Conservation (phyloP, 2,113 vertebrate species). For the Pelecanus crispus region DNA sequence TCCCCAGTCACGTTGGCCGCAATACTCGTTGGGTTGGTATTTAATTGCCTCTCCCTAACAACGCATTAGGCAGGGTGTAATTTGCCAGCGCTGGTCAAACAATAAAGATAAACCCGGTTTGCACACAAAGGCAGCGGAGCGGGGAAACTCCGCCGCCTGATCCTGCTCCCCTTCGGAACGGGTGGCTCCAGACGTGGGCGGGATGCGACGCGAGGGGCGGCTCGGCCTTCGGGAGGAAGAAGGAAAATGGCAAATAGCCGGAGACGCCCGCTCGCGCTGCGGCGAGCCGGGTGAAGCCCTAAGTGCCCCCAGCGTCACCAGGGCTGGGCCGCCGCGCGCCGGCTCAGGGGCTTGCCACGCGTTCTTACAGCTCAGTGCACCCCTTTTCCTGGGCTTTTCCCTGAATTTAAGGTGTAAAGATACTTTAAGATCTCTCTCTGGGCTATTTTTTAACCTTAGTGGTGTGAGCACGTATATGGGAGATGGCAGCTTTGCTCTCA, state of each 20-base stretch:
- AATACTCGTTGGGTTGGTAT: constrained; percentile 32
- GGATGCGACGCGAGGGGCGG: neutral
- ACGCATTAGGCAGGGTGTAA: constrained; percentile 19
- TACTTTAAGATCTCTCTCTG: neutral
- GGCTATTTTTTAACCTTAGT: neutral
- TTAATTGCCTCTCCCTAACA: constrained; percentile 59
- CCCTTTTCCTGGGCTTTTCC: neutral
- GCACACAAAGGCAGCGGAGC: constrained; percentile 18
- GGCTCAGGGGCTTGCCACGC: neutral
- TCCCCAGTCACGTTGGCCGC: neutral
- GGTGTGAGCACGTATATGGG: neutral
- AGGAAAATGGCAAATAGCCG: neutral
- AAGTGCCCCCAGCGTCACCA: neutral
- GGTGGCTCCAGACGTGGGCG: constrained; percentile 37
- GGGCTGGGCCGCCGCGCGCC: neutral
- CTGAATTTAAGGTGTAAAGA: neutral
- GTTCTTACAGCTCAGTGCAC: neutral
- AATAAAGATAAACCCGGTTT: constrained; percentile 25
- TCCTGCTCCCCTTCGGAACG: neutral
- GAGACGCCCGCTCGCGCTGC: neutral
- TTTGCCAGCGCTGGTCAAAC: constrained; percentile 48
- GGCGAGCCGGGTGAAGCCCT: neutral
- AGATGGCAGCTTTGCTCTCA: neutral
- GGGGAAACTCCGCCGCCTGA: neutral
- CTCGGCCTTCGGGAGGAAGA: neutral